phyloP scores from a whole-genome alignment of 2,113 vertebrate species.

The Podilymbus podiceps region DNA sequence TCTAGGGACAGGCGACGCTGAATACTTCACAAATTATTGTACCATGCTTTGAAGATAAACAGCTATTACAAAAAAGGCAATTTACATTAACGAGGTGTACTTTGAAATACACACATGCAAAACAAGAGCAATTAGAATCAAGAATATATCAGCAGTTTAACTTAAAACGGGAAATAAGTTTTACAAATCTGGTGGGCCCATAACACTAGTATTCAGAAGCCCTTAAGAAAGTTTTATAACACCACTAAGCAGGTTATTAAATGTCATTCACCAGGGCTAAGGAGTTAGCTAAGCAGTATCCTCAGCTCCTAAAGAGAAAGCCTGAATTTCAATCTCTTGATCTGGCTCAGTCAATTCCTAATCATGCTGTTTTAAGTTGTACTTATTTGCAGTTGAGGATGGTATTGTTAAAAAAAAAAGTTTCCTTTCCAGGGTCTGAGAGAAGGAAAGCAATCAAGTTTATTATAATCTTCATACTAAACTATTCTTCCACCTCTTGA shows the following conservation, averaged over 20 bases:
- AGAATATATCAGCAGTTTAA: neutral
- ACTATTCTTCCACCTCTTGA: neutral
- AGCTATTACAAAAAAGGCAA: neutral
- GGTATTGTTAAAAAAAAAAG: neutral
- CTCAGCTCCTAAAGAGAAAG: neutral
- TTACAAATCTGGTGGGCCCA: neutral
- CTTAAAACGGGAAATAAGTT: neutral
- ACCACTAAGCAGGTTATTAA: neutral
- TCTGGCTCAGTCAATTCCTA: neutral
- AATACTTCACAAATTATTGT: neutral
- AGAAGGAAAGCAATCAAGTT: neutral
- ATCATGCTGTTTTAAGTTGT: neutral
- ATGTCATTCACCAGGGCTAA: neutral
- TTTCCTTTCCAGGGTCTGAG: neutral
- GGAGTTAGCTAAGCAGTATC: neutral
- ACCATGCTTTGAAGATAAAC: neutral
- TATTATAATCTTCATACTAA: neutral
- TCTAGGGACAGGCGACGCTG: neutral
- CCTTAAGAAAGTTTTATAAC: neutral
- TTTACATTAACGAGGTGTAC: neutral
- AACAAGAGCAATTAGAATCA: neutral
- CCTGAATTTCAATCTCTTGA: neutral
- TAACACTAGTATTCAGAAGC: neutral
- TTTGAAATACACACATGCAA: neutral
- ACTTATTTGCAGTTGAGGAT: neutral